Evolutionary conservation across 2,797 vertebrate genomes (phyloP), one percentile per base, ranked within the genome.

Genomic region (Tympanoctomys barrerae): DNA sequence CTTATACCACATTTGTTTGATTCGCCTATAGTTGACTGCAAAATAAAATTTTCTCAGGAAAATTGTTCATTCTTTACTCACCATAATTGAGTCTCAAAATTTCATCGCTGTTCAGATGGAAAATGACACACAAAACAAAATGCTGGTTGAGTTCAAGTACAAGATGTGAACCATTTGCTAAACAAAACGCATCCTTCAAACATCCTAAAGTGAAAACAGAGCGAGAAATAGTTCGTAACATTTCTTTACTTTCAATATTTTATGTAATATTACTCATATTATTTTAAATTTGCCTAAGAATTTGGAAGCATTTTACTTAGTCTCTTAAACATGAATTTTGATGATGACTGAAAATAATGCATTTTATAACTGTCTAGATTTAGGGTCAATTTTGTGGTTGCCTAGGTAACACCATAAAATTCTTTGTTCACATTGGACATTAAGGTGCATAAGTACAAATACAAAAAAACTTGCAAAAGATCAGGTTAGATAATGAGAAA

Each of bases 31-130:
- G 10, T 9, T 77, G 57, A 71, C 8, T n/a, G n/a, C 49, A 33
- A 95, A 94, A 79, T 57, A 62, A 86, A 64, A 73, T 62, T 91
- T 95, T 28, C 70, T 78, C 54, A 5, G 3, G 24, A 5, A 84
- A 83, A 93, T 77, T 71, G 36, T 87, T 90, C 36, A 4, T 89
- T 94, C 85, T 88, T 94, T 90, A 88, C 82, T 95, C 95, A 42
- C 9, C 6, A 19, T 94, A 93, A 97, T 89, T 87, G 91, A 95
- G 26, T 62, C 59, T 92, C 64, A 96, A 94, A 85, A 80, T 96
- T 97, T 95, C 68, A 94, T 36, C 18, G 7, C 22, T 8, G 5
- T 54, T 87, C 85, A 36, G 26, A 70, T 71, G 42, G 70, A 93
- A 95, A 97, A 94, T 89, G 70, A 31, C 62, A 62, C 7, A 0